Evolutionary conservation across 2,888 invertebrate species (phyloP).

Genomic region (Pollenia labialis): DNA sequence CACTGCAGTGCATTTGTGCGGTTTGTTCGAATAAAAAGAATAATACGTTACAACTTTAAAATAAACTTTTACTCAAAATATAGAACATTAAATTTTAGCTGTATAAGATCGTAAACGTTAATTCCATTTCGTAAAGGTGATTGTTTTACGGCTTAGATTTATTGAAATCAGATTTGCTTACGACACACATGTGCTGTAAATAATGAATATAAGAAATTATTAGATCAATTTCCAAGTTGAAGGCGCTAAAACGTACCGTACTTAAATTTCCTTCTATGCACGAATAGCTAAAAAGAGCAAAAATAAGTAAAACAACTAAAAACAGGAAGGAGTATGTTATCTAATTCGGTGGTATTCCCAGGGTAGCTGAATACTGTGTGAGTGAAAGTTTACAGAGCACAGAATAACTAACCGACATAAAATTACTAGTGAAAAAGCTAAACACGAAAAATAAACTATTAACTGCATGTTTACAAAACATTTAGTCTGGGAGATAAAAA

Average conservation of each 20-base stretch:
- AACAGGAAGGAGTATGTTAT: neutral
- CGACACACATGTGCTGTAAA: neutral
- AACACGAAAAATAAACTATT: conserved; percentile 40
- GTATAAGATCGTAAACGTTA: neutral
- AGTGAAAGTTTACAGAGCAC: neutral
- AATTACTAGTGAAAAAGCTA: conserved; percentile 5
- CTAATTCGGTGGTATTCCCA: neutral
- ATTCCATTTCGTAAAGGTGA: neutral
- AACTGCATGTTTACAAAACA: conserved; percentile 30
- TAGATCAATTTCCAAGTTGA: neutral
- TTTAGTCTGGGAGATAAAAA: neutral
- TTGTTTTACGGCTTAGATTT: neutral
- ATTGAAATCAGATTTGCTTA: neutral
- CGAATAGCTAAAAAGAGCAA: neutral
- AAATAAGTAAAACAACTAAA: neutral
- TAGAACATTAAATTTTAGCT: neutral
- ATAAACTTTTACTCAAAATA: neutral
- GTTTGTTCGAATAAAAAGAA: too few relatives aligned
- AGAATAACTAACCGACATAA: neutral
- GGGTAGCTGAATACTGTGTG: neutral
- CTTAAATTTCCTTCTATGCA: neutral
- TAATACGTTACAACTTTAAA: too few relatives aligned
- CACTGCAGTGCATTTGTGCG: too few relatives aligned
- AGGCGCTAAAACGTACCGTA: neutral
- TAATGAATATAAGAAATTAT: neutral